phyloP scores from a whole-genome alignment of 2,888 invertebrate species.

The Mythimna loreyi region DNA sequence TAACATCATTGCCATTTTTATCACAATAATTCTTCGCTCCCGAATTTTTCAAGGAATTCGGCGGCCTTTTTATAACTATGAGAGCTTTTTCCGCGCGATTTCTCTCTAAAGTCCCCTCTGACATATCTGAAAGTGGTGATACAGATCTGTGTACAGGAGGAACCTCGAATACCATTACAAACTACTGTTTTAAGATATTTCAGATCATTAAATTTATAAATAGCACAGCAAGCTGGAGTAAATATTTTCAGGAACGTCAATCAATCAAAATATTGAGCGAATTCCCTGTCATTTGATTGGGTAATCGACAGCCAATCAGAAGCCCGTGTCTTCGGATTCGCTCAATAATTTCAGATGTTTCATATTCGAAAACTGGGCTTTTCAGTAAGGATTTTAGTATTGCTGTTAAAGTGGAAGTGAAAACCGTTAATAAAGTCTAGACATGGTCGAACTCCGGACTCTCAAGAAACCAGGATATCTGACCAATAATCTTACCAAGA shows the following conservation, averaged over 20 bases:
- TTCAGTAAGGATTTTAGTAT: neutral
- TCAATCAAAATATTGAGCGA: slow-evolving; percentile 87
- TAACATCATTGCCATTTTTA: slow-evolving; percentile 87
- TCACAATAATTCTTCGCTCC: slow-evolving; percentile 83
- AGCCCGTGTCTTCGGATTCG: neutral
- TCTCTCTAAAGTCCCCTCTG: slow-evolving; percentile 82
- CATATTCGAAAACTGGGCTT: slow-evolving; percentile 2
- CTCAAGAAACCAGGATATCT: no score
- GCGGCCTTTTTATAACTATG: slow-evolving; percentile 79
- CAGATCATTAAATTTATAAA: slow-evolving; percentile 78
- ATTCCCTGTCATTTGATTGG: slow-evolving; percentile 73
- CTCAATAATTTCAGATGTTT: slow-evolving; percentile 33
- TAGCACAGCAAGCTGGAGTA: slow-evolving; percentile 71
- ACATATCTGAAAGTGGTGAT: slow-evolving; percentile 87
- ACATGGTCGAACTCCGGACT: no score
- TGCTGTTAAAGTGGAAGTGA: no score
- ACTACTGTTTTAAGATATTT: slow-evolving; percentile 60
- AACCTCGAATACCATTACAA: slow-evolving; percentile 74
- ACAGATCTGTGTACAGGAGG: slow-evolving; percentile 73
- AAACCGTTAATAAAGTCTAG: no score
- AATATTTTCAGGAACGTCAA: slow-evolving; percentile 51
- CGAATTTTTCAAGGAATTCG: slow-evolving; percentile 73
- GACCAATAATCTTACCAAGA: no score
- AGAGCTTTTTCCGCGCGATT: slow-evolving; percentile 85
- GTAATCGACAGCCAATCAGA: slow-evolving; percentile 65